Base-by-base conservation (phyloP, 1,140 invertebrate genomes). In the Homalodisca vitripennis region DNA sequence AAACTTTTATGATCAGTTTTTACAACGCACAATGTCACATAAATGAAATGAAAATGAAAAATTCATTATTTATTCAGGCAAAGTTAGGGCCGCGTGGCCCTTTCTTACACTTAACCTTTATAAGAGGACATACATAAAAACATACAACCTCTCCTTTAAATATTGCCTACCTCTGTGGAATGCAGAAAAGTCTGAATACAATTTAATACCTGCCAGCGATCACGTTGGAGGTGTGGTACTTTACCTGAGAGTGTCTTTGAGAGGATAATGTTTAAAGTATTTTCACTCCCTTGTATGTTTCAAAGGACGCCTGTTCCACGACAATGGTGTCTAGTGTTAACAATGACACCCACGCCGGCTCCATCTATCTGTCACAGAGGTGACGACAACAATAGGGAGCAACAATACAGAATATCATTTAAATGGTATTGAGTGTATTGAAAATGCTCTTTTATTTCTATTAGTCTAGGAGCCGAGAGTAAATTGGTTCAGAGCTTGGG, bases 251-350 rank as follows among this genome's bases (percentile, higher is more conserved):
- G 6, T 41, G 6, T 6, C 17, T 10, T 10, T 17, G 34, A 17
- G 17, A 41, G 17, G 34, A 6, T 17, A 41, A 41, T 10, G 6
- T 41, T n/a, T n/a, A n/a, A n/a, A 10, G 17, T 10, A 41, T 6
- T 17, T 6, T 41, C 17, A 17, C 34, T 41, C 34, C 17, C 6
- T 17, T 41, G 34, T 41, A 20, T 3, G 22, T 51, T 51, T n/a
- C 48, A 51, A 22, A 51, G n/a, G 48, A 51, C n/a, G n/a, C n/a
- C 3, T 51, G 48, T 51, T 14, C 48, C n/a, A 51, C 48, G 3
- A 51, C 48, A 6, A 51, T 51, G 48, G 22, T 51, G 48, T 51
- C 48, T 20, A 51, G 48, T 51, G 48, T 51, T 3, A 51, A 14
- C 48, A 51, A 51, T n/a, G 48, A 51, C 48, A n/a, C 6, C 48